phyloP scores from a whole-genome alignment of 2,797 vertebrate genomes.

The Euphonia xanthogaster region DNA sequence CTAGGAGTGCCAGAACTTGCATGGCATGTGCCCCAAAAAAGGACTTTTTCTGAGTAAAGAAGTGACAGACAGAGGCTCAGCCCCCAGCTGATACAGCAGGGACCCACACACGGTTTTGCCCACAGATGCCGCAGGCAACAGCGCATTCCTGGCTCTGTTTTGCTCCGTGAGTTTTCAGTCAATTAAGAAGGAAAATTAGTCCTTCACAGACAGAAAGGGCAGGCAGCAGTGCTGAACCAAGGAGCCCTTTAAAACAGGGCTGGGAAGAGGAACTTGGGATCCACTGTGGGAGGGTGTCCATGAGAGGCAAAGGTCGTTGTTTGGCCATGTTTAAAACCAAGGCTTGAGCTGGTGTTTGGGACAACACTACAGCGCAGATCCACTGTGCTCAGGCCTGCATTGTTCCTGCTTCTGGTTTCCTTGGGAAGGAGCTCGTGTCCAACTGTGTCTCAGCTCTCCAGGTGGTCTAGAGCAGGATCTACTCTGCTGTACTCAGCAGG shows the following conservation, averaged over 20 bases:
- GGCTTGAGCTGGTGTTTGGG: not conserved
- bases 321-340: not conserved
- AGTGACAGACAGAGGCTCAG: not conserved
- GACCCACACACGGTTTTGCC: not conserved
- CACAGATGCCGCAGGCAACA: fast-evolving
- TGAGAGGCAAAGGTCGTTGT: not conserved
- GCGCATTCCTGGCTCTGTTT: not conserved
- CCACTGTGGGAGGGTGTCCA: not conserved
- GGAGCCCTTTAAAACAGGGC: not conserved
- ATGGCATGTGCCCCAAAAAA: not conserved
- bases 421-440: not conserved
- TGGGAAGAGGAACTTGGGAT: not conserved
- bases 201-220: not conserved
- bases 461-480: not conserved
- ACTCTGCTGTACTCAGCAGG: not conserved
- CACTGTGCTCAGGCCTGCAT: fast-evolving
- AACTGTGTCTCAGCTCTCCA: not conserved
- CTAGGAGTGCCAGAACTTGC: not conserved
- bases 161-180: not conserved
- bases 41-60: not conserved
- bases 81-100: not conserved
- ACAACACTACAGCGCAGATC: not conserved
- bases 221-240: not conserved
- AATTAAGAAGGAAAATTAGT: not conserved
- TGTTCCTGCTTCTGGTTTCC: not conserved